Evolutionary conservation across 2,888 invertebrate species (phyloP), one percentile per base, ranked within the genome.

Genomic region (Hydropsyche betteni): DNA sequence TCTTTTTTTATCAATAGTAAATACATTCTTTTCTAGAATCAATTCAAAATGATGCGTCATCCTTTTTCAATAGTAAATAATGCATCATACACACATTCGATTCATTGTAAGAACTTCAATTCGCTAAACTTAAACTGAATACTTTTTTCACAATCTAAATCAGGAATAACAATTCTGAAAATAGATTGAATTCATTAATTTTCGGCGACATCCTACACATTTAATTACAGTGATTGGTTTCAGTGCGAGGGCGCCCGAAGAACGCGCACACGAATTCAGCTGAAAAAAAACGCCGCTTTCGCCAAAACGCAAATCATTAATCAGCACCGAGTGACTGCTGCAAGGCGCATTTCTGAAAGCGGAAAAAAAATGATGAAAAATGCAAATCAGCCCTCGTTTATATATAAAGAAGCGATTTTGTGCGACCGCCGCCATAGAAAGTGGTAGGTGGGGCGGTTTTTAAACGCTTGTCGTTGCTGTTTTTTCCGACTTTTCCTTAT

Each of bases 381-480:
- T 78, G 78, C 78, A 78, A 78, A 78, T 78, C 78, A 78, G 76
- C 78, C 38, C 71, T 76, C 76, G 74, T 76, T 78, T 73, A 76
- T 72, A 58, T 75, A 74, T 70, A 77, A 74, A 61, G 78, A 69
- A 74, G 69, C 55, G 72, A 51, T 70, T 70, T 69, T 58, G 58
- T 58, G 58, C 16, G 33, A n/a, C 64, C 24, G 24, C 24, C 24
- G 24, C 24, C 24, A 24, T 24, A 24, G 24, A n/a, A 34, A 34
- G 12, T 10, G 24, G 61, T 16, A 33, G 61, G 16, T 16, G 58
- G 16, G 36, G 36, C 6, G 55, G 44, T 50, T 71, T 24, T 61
- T 38, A 74, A 69, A 61, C 61, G 76, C 74, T 70, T 72, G 70
- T 75, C 69, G 69, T 78, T 78, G 78, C 72, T 72, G 52, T 51